Evolutionary conservation across 1,140 invertebrate species (phyloP).

Genomic region (Argopecten irradians): DNA sequence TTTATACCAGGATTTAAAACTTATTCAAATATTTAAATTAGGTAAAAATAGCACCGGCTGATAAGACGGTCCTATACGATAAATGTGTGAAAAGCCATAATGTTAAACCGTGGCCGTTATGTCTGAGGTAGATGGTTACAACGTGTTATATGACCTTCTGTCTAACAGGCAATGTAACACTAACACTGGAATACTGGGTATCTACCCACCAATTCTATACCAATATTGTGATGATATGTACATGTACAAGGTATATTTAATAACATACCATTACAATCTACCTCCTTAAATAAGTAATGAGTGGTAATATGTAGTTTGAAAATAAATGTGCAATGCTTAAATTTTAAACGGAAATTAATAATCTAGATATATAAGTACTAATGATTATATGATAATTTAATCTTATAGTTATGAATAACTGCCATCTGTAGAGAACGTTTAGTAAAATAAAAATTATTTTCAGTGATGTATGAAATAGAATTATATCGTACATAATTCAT

Average conservation of each 20-base stretch:
- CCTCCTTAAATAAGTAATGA: no score
- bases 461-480: no score
- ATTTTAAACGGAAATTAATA: no score
- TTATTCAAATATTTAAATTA: conserved; percentile 24
- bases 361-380: no score
- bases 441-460: no score
- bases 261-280: no score
- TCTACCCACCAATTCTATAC: neutral
- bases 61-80: conserved; percentile 22
- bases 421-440: no score
- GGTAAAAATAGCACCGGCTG: conserved; percentile 1
- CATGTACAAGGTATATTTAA: neutral
- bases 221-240: neutral
- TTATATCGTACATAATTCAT: no score
- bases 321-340: no score
- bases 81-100: conserved; percentile 7
- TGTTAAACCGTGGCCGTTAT: neutral
- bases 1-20: conserved; percentile 13
- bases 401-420: no score
- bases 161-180: neutral
- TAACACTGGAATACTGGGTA: neutral
- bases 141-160: neutral
- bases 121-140: neutral
- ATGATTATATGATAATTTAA: no score
- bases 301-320: no score